phyloP scores from a whole-genome alignment of 2,888 invertebrate genomes.

The Pachydiplax longipennis region DNA sequence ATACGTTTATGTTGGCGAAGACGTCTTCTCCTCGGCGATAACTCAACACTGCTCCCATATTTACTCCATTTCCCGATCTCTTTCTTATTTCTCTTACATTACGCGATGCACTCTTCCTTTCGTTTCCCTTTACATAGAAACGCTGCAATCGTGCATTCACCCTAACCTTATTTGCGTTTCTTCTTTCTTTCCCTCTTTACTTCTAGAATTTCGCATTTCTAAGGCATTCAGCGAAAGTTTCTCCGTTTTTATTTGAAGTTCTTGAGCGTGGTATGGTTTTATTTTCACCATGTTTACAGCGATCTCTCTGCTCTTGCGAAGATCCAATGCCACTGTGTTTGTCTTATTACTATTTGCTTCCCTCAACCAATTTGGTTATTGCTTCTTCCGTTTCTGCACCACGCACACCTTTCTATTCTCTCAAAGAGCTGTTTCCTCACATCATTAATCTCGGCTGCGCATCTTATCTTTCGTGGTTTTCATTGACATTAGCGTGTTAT shows the following conservation, averaged over 20 bases:
- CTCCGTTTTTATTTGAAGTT: too few species aligned
- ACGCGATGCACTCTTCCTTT: neutral
- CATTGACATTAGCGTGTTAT: neutral
- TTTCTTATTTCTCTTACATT: neutral
- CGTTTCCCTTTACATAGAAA: neutral
- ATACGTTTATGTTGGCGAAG: neutral
- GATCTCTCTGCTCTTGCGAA: neutral
- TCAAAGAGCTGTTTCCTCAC: neutral
- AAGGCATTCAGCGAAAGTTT: too few species aligned
- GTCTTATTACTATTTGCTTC: neutral
- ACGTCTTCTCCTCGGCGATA: neutral
- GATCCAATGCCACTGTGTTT: neutral
- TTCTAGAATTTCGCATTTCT: too few species aligned
- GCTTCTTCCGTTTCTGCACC: neutral
- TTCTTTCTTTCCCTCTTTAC: too few species aligned
- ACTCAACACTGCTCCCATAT: neutral
- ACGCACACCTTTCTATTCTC: neutral
- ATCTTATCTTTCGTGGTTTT: neutral
- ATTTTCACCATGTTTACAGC: neutral
- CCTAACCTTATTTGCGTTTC: too few species aligned
- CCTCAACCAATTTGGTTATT: neutral
- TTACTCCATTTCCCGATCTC: neutral
- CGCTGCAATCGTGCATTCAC: too few species aligned
- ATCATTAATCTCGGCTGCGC: neutral
- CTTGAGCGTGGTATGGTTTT: too few species aligned